Evolutionary conservation across 2,888 invertebrate species (phyloP).

Genomic region (Limnephilus auricula): DNA sequence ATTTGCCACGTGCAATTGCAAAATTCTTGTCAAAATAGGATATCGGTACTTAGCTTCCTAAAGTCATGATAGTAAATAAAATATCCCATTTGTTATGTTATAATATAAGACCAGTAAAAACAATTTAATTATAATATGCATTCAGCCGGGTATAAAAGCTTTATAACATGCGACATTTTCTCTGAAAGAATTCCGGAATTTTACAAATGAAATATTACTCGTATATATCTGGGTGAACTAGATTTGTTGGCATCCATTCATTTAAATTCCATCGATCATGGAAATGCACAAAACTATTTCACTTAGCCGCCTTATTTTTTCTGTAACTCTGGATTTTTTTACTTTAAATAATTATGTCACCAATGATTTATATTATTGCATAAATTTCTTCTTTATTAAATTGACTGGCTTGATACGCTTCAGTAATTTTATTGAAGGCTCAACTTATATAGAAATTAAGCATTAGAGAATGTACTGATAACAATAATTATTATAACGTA

Average conservation of each 20-base stretch:
- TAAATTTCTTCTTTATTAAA: too few species aligned
- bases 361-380: too few species aligned
- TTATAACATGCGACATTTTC: background rate
- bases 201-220: background rate
- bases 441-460: too few species aligned
- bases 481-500: too few species aligned
- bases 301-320: background rate
- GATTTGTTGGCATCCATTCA: background rate
- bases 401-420: too few species aligned
- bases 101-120: background rate
- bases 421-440: too few species aligned
- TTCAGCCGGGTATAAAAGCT: background rate
- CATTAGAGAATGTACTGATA: too few species aligned
- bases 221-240: background rate
- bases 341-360: too few species aligned
- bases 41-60: background rate
- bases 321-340: too few species aligned
- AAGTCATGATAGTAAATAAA: background rate
- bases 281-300: background rate
- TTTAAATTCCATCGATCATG: background rate
- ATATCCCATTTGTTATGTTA: background rate
- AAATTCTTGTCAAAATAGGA: background rate
- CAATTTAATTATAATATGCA: background rate
- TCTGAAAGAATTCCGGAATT: background rate
- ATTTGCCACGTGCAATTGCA: background rate